Percentiles rank a stretch among this genome's conserved stretches.
These are phyloP conservation scores for Melikaiella ostensackeni DNA, from an alignment of 2,888 invertebrate species.

Conservation along the genomic window DNA sequence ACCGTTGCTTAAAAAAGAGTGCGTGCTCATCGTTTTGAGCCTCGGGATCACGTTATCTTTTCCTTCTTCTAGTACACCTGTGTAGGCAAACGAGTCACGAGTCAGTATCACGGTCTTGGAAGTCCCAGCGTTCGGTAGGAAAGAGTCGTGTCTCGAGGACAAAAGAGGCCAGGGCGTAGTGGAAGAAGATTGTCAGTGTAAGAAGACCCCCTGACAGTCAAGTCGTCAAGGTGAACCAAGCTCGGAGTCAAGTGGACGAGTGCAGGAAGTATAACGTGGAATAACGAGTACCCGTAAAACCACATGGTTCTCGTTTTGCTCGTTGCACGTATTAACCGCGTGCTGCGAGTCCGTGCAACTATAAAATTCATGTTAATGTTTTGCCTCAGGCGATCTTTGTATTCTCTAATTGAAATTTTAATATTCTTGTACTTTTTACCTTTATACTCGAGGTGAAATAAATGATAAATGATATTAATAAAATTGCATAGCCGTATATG, in stretches of 20 bases:
- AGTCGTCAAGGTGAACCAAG: slow-evolving; percentile 8
- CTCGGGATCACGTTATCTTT: not conserved
- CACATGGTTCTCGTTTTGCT: not conserved
- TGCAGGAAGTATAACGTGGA: slow-evolving; percentile 42
- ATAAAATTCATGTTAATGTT: not conserved
- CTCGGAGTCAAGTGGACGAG: slow-evolving; percentile 5
- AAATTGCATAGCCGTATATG: too few species aligned
- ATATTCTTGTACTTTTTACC: not conserved
- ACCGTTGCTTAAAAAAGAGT: not conserved
- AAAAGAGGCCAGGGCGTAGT: not conserved
- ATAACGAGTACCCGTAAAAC: slow-evolving; percentile 42
- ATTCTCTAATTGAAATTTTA: not conserved
- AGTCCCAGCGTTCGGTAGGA: not conserved
- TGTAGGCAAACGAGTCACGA: not conserved
- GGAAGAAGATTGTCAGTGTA: slow-evolving; percentile 27
- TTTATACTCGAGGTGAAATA: too few species aligned
- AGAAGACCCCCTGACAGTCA: not conserved
- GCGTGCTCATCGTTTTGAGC: not conserved
- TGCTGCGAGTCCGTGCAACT: not conserved
- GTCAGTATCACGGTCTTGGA: not conserved
- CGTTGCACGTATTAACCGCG: not conserved
- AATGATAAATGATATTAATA: too few species aligned
- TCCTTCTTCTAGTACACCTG: not conserved
- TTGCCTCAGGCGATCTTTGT: not conserved
- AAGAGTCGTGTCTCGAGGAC: not conserved